Evolutionary conservation across 1,140 invertebrate species (phyloP).

Genomic region (Calycopis cecrops): DNA sequence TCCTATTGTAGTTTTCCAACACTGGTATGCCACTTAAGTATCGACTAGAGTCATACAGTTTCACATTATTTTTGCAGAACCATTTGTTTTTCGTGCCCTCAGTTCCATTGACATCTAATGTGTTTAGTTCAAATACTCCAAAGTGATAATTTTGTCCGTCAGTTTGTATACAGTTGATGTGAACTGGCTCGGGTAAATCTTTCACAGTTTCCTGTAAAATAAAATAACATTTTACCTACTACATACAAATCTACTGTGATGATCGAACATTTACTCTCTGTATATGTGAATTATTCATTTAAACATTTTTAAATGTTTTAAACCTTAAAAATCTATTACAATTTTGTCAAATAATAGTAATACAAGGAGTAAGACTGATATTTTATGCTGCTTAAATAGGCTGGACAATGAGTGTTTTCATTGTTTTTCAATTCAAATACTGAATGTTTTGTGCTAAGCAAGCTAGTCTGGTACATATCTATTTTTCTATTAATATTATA

Average conservation of each 20-base stretch:
- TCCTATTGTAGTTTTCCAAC: constrained; percentile 84
- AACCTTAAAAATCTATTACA: too few species aligned
- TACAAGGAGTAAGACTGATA: not conserved
- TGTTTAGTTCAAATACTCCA: constrained; percentile 90
- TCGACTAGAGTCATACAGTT: constrained; percentile 81
- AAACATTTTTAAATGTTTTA: too few species aligned
- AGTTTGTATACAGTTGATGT: constrained; percentile 86
- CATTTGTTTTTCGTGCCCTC: constrained; percentile 86
- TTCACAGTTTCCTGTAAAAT: constrained; percentile 77
- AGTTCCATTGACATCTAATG: constrained; percentile 79
- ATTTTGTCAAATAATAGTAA: too few species aligned
- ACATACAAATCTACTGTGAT: too few species aligned
- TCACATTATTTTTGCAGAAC: constrained; percentile 80
- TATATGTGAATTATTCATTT: too few species aligned
- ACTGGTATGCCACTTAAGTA: constrained; percentile 79
- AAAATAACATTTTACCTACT: too few species aligned
- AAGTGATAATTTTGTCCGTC: constrained; percentile 86
- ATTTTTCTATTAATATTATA: too few species aligned
- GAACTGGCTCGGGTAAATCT: constrained; percentile 84
- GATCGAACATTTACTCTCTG: too few species aligned
- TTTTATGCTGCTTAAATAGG: not conserved
- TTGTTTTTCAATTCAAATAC: too few species aligned
- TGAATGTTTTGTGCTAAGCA: not conserved
- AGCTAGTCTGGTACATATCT: too few species aligned
- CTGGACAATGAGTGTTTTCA: too few species aligned